phyloP scores from a whole-genome alignment of 1,140 invertebrate genomes.

The Eupristina koningsbergeri region DNA sequence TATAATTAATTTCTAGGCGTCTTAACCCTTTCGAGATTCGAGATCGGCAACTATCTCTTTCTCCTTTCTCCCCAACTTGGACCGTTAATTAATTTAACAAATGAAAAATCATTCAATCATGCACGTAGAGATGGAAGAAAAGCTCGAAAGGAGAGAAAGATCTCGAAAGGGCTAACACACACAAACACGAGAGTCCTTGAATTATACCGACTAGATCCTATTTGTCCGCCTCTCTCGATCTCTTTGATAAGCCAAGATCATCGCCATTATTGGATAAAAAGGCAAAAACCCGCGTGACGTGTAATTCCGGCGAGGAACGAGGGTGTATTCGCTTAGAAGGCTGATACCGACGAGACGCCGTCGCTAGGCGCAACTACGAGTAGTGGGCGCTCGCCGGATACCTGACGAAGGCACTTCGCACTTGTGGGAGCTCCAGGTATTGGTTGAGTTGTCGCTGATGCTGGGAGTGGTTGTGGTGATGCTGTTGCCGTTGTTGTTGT shows the following conservation, averaged over 20 bases:
- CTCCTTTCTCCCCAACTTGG: no score
- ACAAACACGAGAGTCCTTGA: not conserved
- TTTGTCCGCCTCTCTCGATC: constrained; percentile 30
- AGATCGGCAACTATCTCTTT: no score
- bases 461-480: not conserved
- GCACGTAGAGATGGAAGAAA: no score
- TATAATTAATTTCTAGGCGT: not conserved
- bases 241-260: not conserved
- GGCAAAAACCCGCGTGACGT: not conserved
- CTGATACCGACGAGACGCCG: not conserved
- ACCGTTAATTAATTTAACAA: not conserved
- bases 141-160: not conserved
- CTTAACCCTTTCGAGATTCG: not conserved
- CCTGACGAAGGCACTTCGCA: constrained; percentile 68
- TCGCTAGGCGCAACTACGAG: constrained; percentile 30
- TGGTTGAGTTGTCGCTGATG: not conserved
- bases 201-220: constrained; percentile 45
- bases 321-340: not conserved
- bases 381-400: constrained; percentile 58
- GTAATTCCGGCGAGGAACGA: not conserved
- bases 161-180: not conserved
- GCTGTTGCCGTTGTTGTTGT: constrained; percentile 40
- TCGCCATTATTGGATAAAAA: not conserved
- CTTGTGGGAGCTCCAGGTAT: constrained; percentile 60
- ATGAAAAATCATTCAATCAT: not conserved